A percentile compares a stretch with the other conserved stretches of the same genome.
phyloP scores from a whole-genome alignment of 2,113 vertebrate genomes.

The Apus apus region DNA sequence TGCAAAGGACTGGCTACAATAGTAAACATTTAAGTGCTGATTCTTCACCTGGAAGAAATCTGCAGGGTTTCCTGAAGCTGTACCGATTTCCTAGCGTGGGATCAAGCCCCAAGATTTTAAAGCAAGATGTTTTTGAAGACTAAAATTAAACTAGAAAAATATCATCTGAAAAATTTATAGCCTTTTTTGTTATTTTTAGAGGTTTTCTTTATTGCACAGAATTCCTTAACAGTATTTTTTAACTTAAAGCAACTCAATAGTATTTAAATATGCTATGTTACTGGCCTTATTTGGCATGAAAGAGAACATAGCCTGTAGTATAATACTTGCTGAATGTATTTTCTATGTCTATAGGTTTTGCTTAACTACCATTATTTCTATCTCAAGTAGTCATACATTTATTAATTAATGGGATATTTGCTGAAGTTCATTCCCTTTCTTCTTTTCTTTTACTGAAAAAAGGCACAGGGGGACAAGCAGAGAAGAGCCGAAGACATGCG shows the following conservation, averaged over 20 bases:
- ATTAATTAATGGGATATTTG: conserved; percentile 78
- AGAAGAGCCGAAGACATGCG: conserved; percentile 72
- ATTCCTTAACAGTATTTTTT: neutral
- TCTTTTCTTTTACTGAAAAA: conserved; percentile 65
- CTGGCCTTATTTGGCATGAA: neutral
- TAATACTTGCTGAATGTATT: neutral
- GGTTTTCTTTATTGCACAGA: neutral
- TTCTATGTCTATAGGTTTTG: conserved; percentile 31
- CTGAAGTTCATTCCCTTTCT: conserved; percentile 63
- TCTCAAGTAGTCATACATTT: conserved; percentile 45
- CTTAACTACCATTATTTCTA: conserved; percentile 36
- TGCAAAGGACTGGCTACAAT: neutral
- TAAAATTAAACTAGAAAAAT: neutral
- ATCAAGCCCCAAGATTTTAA: neutral
- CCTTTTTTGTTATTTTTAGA: neutral
- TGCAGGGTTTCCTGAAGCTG: neutral
- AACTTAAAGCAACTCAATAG: neutral
- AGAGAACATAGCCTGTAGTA: neutral
- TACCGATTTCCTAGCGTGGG: neutral
- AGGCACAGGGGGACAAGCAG: conserved; percentile 63
- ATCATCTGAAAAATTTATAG: neutral
- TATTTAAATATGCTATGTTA: neutral
- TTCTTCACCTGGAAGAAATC: conserved; percentile 28
- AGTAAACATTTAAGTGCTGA: neutral
- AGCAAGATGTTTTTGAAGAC: neutral